Evolutionary conservation across 2,888 invertebrate genomes (phyloP), one percentile per base, ranked within the genome.

Genomic region (Erynnis tages): DNA sequence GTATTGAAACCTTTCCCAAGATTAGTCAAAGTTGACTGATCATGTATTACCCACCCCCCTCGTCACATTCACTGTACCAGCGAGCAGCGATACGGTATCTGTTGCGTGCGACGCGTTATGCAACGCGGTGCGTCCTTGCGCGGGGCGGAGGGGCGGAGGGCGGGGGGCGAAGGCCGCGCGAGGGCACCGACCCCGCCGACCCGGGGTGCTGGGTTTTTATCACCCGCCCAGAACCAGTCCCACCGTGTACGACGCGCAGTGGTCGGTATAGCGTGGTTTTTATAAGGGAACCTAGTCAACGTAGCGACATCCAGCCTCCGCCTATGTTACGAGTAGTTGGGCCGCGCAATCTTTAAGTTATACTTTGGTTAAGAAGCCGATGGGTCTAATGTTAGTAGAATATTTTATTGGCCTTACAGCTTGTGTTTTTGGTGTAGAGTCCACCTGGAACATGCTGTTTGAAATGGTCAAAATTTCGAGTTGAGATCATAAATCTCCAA

Each of bases 41-140:
- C n/a, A n/a, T 8, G 7, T 27, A 2, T 8, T 2, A 8, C 27
- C 27, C 7, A 6, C 21, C 3, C 27, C 7, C 7, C 8, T 4
- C 27, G 27, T 4, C 27, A 8, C 27, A 8, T n/a, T n/a, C n/a
- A n/a, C n/a, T n/a, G n/a, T n/a, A n/a, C n/a, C 27, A 7, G 7
- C 27, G 8, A 4, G 27, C 6, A 4, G 69, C 65, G 63, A 70
- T 79, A 83, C 83, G 84, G 84, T 82, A 83, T 73, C 76, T 54
- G 59, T 79, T 80, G 83, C 83, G 78, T 81, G 83, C 67, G 76
- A 17, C 35, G 40, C 10, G 81, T 87, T 87, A 87, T 84, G 87
- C 82, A 87, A 87, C 73, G 63, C 64, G 73, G 76, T 76, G 81
- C 86, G 87, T 85, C 87, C 87, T 87, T 88, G 73, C 68, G 45